Evolutionary conservation across 2,113 vertebrate genomes (phyloP).

Genomic region (Elgaria multicarinata): DNA sequence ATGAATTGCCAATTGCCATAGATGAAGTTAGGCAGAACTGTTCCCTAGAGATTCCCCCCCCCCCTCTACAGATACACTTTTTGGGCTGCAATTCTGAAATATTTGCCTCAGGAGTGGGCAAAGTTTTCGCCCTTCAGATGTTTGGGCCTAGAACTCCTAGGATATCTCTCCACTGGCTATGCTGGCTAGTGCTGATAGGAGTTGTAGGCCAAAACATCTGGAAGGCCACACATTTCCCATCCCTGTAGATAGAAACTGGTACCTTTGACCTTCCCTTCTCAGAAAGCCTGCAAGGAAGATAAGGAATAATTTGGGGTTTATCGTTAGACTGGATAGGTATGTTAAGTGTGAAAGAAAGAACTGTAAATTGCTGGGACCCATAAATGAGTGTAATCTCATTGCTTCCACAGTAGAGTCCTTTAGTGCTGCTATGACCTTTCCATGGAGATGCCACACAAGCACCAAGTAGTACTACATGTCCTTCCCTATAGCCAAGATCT

Average conservation of each 20-base stretch:
- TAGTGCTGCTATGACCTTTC: no score
- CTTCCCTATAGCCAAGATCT: background rate
- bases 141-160: no score
- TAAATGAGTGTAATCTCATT: no score
- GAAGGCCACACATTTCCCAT: no score
- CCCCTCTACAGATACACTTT: background rate
- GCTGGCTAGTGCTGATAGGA: no score
- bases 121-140: no score
- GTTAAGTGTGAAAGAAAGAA: background rate
- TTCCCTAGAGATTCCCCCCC: background rate
- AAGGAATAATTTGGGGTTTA: background rate
- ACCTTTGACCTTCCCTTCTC: background rate
- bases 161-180: no score
- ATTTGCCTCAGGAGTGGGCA: background rate
- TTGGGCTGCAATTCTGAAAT: background rate
- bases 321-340: background rate
- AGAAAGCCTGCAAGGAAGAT: background rate
- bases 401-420: no score
- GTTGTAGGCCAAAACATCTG: no score
- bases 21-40: background rate
- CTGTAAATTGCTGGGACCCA: background rate
- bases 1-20: background rate
- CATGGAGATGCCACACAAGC: background rate
- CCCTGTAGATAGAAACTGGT: background rate
- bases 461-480: background rate